Conservation (phyloP, 2,113 vertebrate genomes). For the Bothrops jararaca region DNA sequence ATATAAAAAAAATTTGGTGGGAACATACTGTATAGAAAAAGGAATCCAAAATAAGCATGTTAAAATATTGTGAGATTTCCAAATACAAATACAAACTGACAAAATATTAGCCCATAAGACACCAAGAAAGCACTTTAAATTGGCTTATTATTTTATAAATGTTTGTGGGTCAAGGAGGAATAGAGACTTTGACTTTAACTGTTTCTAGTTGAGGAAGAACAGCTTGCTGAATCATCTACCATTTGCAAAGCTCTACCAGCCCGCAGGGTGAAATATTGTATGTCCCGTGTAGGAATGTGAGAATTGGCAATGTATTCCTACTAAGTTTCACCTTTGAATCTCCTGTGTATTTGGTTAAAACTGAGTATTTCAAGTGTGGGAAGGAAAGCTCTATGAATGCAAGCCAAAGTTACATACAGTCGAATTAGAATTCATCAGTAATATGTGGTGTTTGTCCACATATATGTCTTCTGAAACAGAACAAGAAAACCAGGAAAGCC, state of each 20-base stretch:
- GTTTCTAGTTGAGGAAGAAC: neutral
- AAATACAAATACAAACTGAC: neutral
- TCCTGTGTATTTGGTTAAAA: neutral
- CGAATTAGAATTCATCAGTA: neutral
- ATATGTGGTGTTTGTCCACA: neutral
- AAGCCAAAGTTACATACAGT: neutral
- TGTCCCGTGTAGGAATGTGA: neutral
- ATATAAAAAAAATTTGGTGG: neutral
- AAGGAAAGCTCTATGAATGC: neutral
- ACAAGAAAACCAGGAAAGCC: neutral
- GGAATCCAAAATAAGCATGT: neutral
- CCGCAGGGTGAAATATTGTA: neutral
- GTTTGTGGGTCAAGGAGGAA: neutral
- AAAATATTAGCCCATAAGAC: neutral
- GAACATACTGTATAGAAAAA: neutral
- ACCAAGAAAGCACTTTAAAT: neutral
- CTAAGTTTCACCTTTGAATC: neutral
- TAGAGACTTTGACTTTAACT: neutral
- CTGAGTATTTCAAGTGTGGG: neutral
- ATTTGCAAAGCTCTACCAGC: neutral
- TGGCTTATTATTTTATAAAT: neutral
- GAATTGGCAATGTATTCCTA: neutral
- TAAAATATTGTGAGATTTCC: neutral
- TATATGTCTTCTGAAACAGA: neutral
- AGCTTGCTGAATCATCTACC: neutral